Evolutionary conservation across 1,140 invertebrate species (phyloP).

Genomic region (Drosophila subpulchrella): DNA sequence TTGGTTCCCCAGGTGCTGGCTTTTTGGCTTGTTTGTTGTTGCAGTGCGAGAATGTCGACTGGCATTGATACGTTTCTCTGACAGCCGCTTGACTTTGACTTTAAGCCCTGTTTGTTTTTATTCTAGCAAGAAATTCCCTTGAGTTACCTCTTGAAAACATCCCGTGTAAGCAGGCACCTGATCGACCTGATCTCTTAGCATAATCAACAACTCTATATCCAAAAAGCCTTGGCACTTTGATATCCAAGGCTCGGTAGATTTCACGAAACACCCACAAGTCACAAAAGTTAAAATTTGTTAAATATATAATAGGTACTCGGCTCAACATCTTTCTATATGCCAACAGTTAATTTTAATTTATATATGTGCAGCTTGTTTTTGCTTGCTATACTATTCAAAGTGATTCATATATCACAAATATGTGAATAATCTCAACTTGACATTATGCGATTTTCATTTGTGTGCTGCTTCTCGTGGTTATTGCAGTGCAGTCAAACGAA

Average conservation of each 20-base stretch:
- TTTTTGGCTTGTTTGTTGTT: conserved; percentile 48
- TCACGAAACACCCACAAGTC: no score
- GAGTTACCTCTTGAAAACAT: background rate
- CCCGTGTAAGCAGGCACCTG: background rate
- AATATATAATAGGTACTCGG: no score
- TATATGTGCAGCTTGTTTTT: no score
- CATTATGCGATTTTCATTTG: conserved; percentile 23
- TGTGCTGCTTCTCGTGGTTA: conserved; percentile 55
- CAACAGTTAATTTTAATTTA: no score
- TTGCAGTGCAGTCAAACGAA: conserved; percentile 60
- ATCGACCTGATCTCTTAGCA: no score
- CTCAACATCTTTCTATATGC: no score
- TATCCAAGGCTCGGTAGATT: no score
- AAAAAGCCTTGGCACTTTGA: no score
- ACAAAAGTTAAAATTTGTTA: no score
- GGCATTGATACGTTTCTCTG: conserved; percentile 70
- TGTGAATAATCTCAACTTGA: conserved; percentile 6
- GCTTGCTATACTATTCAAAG: background rate
- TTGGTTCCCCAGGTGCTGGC: conserved; percentile 32
- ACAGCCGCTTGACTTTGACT: conserved; percentile 62
- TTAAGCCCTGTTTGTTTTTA: conserved; percentile 44
- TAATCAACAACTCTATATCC: no score
- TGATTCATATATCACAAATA: conserved; percentile 1
- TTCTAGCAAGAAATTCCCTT: background rate
- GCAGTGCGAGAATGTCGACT: conserved; percentile 43